phyloP scores from a whole-genome alignment of 2,888 invertebrate species.

The Lasioglossum villosulum region DNA sequence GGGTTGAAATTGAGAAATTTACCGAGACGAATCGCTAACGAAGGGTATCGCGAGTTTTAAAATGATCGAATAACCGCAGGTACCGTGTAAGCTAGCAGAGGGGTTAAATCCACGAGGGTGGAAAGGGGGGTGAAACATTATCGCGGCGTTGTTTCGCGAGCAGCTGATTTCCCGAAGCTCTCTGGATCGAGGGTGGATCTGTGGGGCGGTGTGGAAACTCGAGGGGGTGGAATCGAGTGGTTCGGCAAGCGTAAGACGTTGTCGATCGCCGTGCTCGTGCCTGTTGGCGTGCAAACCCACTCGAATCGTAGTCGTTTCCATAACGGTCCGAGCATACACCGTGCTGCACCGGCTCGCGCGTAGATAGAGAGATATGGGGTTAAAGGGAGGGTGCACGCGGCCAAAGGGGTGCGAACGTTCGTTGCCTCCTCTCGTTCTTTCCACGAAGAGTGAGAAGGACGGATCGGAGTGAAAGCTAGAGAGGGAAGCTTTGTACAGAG shows the following conservation, averaged over 20 bases:
- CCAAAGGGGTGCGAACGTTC: conserved; percentile 47
- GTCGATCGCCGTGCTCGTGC: conserved; percentile 24
- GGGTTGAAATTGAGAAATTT: background rate
- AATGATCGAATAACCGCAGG: background rate
- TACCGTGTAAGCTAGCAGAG: background rate
- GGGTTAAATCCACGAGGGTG: background rate
- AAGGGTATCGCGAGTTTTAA: background rate
- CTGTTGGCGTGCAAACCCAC: conserved; percentile 51
- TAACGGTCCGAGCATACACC: conserved; percentile 47
- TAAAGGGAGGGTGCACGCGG: conserved; percentile 35
- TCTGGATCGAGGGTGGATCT: background rate
- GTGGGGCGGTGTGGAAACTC: background rate
- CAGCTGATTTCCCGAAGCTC: conserved; percentile 13
- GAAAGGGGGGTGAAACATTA: background rate
- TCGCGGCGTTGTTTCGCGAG: conserved; percentile 9
- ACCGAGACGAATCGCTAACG: background rate
- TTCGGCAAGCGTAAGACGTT: conserved; percentile 37
- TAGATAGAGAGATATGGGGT: conserved; percentile 52
- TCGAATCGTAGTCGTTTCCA: conserved; percentile 55
- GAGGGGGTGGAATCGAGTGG: conserved; percentile 16
- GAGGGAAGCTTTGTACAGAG: background rate
- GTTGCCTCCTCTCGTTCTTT: background rate
- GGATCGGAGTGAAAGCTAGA: background rate
- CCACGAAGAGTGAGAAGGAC: background rate
- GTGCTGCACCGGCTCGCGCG: conserved; percentile 50